phyloP scores from a whole-genome alignment of 2,113 vertebrate species.

The Geococcyx californianus region DNA sequence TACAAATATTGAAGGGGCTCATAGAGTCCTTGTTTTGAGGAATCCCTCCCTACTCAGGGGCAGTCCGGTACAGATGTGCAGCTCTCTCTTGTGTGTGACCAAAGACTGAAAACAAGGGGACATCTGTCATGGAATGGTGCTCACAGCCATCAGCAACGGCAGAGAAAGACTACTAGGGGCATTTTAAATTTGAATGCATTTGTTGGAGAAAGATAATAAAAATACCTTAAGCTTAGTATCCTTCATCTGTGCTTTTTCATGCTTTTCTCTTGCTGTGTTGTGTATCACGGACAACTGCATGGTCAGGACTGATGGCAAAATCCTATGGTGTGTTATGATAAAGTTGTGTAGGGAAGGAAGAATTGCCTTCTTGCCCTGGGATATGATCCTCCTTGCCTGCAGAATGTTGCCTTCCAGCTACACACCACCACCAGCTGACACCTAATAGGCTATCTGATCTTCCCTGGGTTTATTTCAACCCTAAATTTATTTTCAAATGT shows the following conservation, averaged over 20 bases:
- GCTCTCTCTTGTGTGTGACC: rapidly evolving
- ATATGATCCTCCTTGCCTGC: background rate
- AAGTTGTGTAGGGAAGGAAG: background rate
- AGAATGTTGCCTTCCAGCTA: background rate
- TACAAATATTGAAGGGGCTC: background rate
- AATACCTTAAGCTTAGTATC: background rate
- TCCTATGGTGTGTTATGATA: background rate
- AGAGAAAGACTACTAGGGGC: background rate
- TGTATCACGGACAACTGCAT: rapidly evolving
- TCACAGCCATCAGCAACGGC: rapidly evolving
- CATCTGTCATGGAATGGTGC: rapidly evolving
- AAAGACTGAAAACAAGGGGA: background rate
- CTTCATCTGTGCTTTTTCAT: background rate
- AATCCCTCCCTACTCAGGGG: background rate
- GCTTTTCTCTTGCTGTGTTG: background rate
- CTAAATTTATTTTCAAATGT: background rate
- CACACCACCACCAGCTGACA: background rate
- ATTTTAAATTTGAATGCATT: background rate
- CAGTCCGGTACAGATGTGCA: rapidly evolving
- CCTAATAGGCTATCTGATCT: background rate
- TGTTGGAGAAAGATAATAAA: background rate
- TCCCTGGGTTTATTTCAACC: background rate
- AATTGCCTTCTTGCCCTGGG: background rate
- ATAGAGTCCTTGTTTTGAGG: background rate
- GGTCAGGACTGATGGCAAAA: background rate